Evolutionary conservation across 2,888 invertebrate species (phyloP).

Genomic region (Caenorhabditis becei): DNA sequence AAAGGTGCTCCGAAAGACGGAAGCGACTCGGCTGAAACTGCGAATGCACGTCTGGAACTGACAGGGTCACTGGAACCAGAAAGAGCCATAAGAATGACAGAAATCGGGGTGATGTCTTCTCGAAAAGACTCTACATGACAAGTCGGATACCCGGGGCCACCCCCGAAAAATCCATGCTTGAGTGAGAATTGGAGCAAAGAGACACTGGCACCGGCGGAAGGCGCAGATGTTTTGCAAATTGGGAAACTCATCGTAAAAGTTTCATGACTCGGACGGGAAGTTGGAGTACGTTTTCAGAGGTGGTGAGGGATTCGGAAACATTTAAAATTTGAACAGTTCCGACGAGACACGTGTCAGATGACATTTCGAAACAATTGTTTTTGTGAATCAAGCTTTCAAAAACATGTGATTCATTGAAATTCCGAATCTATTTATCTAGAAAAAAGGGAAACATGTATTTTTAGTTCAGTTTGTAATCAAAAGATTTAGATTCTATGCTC

Average conservation of each 20-base stretch:
- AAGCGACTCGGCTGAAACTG: background rate
- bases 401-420: too few species aligned
- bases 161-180: slow-evolving; percentile 41
- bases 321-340: too few species aligned
- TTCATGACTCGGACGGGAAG: background rate
- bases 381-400: too few species aligned
- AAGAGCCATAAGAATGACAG: slow-evolving; percentile 9
- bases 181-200: slow-evolving; percentile 31
- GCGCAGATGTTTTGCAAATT: slow-evolving; percentile 22
- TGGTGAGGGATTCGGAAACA: too few species aligned
- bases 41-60: background rate
- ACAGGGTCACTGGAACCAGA: background rate
- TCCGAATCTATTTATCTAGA: too few species aligned
- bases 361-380: too few species aligned
- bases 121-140: background rate
- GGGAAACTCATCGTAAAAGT: slow-evolving; percentile 35
- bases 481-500: too few species aligned
- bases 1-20: background rate
- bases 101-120: background rate
- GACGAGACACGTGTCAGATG: too few species aligned
- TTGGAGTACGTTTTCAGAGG: too few species aligned
- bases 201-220: background rate
- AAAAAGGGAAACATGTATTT: too few species aligned
- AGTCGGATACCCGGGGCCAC: background rate
- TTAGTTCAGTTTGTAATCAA: too few species aligned